Conservation (phyloP, 2,113 vertebrate genomes). For the Eidolon helvum region DNA sequence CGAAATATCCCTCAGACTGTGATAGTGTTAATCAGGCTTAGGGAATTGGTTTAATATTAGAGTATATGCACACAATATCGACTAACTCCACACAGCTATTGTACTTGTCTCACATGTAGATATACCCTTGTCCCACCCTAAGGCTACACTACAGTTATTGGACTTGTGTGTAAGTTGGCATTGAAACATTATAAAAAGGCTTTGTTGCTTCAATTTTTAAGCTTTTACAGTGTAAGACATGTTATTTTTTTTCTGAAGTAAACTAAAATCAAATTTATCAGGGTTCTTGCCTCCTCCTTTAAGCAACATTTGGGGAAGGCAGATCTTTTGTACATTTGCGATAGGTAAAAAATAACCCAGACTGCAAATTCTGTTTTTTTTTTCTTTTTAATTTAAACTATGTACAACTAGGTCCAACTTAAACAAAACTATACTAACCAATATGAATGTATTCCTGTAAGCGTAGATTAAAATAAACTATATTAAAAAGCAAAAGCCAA, state of each 20-base stretch:
- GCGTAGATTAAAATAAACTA: slow-evolving; percentile 78
- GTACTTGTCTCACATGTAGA: slow-evolving; percentile 36
- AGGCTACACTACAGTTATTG: slow-evolving; percentile 64
- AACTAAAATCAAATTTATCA: slow-evolving; percentile 82
- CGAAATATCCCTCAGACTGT: background rate
- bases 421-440: slow-evolving; percentile 79
- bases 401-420: slow-evolving; percentile 72
- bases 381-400: slow-evolving; percentile 79
- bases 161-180: slow-evolving; percentile 70
- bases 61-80: slow-evolving; percentile 60
- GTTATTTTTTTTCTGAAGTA: slow-evolving; percentile 79
- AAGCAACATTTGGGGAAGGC: slow-evolving; percentile 63
- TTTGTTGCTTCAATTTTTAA: slow-evolving; percentile 78
- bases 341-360: slow-evolving; percentile 78
- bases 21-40: slow-evolving; percentile 58
- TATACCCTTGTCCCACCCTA: background rate
- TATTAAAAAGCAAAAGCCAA: slow-evolving; percentile 64
- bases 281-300: slow-evolving; percentile 69
- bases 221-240: slow-evolving; percentile 80
- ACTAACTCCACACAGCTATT: slow-evolving; percentile 55
- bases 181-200: slow-evolving; percentile 76
- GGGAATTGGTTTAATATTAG: slow-evolving; percentile 43
- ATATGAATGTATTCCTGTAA: slow-evolving; percentile 77
- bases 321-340: slow-evolving; percentile 75
- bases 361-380: slow-evolving; percentile 61